Evolutionary conservation across 2,797 vertebrate genomes (phyloP), one percentile per base, ranked within the genome.

Genomic region (Danio kyathit): DNA sequence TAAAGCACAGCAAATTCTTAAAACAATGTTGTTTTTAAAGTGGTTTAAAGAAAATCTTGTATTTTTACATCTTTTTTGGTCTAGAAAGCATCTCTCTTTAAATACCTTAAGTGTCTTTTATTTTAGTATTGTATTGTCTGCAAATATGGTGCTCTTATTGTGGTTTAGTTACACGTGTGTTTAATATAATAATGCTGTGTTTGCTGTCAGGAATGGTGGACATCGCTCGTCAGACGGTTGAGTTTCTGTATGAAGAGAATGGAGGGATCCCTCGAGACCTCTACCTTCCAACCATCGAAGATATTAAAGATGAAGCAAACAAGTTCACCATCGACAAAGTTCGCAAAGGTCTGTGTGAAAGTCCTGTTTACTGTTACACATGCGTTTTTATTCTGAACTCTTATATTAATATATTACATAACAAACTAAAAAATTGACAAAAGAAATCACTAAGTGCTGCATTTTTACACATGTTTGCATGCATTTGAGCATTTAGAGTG

Each of bases 281-380:
- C 7, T 99, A 99, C 87, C 97, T 99, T 71, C 98, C 98, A 40
- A 99, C 98, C 63, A 99, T 99, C 0, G 98, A 99, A 87, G 98
- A 99, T 46, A 99, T 99, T 86, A 99, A 98, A 90, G 98, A 99
- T 0, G 98, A 99, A 89, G 98, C 98, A 76, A 99, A 98, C 92
- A 99, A 99, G 89, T 99, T 99, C 90, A 99, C 97, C 1, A 96
- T 97, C 19, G 98, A 99, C 91, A 99, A 99, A 98, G 98, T 99
- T 85, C 97, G 97, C 86, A 99, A 99, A 99, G 98, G 98, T 99
- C 6, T 1, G 65, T 61, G 54, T 29, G 29, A 29, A 29, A 29
- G 29, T 29, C 29, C 29, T 29, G 29, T 29, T 29, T 29, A 29
- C 29, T 29, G 29, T 29, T 29, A 29, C 29, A 29, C 29, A 29